Evolutionary conservation across 1,140 invertebrate species (phyloP).

Genomic region (Aphaenogaster rudis): DNA sequence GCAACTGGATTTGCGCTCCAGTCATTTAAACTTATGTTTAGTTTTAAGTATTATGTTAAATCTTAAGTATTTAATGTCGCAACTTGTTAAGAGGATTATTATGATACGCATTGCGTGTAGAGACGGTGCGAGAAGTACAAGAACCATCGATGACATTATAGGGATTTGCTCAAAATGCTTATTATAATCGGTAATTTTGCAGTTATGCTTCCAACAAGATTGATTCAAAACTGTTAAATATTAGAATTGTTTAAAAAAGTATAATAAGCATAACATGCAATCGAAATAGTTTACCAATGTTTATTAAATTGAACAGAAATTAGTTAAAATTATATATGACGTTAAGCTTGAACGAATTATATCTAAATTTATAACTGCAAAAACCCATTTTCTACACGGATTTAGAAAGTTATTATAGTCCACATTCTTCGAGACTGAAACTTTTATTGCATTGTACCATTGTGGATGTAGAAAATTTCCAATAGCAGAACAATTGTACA

Average conservation of each 20-base stretch:
- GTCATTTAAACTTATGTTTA: constrained; percentile 43
- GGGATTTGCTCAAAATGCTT: neutral
- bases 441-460: neutral
- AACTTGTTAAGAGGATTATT: constrained; percentile 80
- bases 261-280: neutral
- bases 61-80: constrained; percentile 77
- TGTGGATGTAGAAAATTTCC: neutral
- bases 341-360: neutral
- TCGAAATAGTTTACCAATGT: neutral
- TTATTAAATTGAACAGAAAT: neutral
- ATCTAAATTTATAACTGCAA: neutral
- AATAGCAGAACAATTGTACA: neutral
- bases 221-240: neutral
- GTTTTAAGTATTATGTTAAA: neutral
- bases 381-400: neutral
- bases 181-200: neutral
- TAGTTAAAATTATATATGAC: neutral
- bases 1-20: neutral
- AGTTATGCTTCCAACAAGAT: neutral
- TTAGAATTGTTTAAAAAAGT: neutral
- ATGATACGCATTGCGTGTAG: constrained; percentile 64
- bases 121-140: constrained; percentile 48
- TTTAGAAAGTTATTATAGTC: neutral
- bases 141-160: neutral
- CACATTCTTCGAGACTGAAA: neutral